Evolutionary conservation across 2,113 vertebrate species (phyloP).

Genomic region (Andinoacara biseriatus): DNA sequence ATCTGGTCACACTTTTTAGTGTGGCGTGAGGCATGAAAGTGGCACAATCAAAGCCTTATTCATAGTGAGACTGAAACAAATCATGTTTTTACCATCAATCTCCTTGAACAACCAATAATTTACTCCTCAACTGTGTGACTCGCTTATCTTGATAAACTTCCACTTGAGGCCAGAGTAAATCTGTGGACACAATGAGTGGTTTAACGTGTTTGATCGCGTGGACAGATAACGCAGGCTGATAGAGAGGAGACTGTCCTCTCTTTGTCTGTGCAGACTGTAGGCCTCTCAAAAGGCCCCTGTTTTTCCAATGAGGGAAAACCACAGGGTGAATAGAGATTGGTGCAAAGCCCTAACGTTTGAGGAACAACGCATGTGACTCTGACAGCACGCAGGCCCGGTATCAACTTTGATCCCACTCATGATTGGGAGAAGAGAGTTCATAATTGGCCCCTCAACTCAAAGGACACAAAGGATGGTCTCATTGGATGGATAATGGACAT

Average conservation of each 20-base stretch:
- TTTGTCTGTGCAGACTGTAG: neutral
- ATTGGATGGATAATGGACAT: slow-evolving; percentile 50
- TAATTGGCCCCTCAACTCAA: slow-evolving; percentile 52
- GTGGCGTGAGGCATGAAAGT: neutral
- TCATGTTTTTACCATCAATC: neutral
- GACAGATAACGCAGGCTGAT: slow-evolving; percentile 5
- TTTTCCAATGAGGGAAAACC: slow-evolving; percentile 17
- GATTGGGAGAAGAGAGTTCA: slow-evolving; percentile 35
- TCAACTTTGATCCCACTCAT: slow-evolving; percentile 57
- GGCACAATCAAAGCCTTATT: slow-evolving; percentile 28
- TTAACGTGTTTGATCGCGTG: slow-evolving; percentile 23
- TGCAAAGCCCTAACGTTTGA: slow-evolving; percentile 38
- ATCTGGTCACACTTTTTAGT: slow-evolving; percentile 16
- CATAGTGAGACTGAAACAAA: neutral
- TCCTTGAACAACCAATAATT: slow-evolving; percentile 24
- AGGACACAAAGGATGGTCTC: slow-evolving; percentile 52
- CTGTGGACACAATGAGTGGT: slow-evolving; percentile 5
- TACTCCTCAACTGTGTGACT: slow-evolving; percentile 1
- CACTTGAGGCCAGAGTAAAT: slow-evolving; percentile 18
- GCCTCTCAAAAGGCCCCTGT: slow-evolving; percentile 33
- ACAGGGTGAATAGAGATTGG: slow-evolving; percentile 29
- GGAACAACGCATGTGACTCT: slow-evolving; percentile 48
- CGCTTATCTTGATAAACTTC: slow-evolving; percentile 18
- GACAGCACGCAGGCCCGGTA: slow-evolving; percentile 12
- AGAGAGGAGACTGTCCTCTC: slow-evolving; percentile 12